These are phyloP conservation scores for Cremastobaeus sp. DNA, from an alignment of 2,888 invertebrate species.

Conservation along the genomic window DNA sequence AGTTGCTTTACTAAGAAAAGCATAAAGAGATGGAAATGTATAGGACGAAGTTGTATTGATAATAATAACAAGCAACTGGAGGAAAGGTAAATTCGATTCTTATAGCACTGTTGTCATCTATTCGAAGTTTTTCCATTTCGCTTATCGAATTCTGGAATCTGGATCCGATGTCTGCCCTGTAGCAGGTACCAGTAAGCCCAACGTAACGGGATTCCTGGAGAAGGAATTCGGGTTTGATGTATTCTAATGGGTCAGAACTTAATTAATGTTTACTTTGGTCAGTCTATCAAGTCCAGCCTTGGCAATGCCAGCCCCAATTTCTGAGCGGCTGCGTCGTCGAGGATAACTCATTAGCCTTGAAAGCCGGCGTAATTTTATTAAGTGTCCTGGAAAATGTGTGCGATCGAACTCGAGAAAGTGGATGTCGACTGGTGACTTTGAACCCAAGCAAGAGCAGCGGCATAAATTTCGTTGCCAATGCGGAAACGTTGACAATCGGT, in stretches of 20 bases:
- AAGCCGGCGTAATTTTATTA: too few species aligned
- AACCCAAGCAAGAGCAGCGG: not conserved
- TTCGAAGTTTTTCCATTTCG: not conserved
- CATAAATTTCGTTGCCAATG: slow-evolving; percentile 3
- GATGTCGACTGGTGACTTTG: too few species aligned
- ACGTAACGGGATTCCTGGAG: slow-evolving; percentile 7
- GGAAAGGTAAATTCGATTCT: too few species aligned
- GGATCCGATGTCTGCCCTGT: not conserved
- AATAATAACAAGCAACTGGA: too few species aligned
- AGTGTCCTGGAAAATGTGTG: too few species aligned
- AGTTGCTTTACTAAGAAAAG: too few species aligned
- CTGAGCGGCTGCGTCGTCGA: too few species aligned
- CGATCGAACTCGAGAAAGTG: too few species aligned
- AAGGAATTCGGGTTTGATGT: slow-evolving; percentile 15
- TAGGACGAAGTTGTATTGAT: too few species aligned
- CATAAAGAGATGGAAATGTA: too few species aligned
- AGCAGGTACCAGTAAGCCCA: not conserved
- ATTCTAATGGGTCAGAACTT: slow-evolving; percentile 22
- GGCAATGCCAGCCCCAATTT: slow-evolving; percentile 5
- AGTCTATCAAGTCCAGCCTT: slow-evolving; percentile 30
- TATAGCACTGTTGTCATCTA: too few species aligned
- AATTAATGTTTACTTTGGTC: slow-evolving; percentile 25
- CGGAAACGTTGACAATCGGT: slow-evolving; percentile 9
- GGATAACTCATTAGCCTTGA: slow-evolving; percentile 1
- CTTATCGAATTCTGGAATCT: slow-evolving; percentile 1